Base-by-base conservation (phyloP, 2,888 invertebrate species). In the Macaria notata region DNA sequence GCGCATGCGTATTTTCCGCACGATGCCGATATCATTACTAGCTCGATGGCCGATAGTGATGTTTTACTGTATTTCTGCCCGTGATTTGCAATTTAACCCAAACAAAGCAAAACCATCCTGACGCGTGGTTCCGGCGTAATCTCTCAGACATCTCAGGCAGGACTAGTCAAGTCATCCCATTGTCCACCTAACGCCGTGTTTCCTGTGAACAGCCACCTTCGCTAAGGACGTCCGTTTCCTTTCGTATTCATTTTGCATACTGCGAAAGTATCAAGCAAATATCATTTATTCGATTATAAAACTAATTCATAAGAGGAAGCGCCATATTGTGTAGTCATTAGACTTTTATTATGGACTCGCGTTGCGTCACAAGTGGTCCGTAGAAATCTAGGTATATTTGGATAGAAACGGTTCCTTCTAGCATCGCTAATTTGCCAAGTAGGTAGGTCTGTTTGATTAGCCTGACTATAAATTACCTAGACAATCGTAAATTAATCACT, bases 141-240 rank as follows among this genome's bases (percentile, higher is more conserved):
- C 33, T 36, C 4, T 1, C 4, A 41, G 41, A 61, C 64, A 61
- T 56, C 47, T 64, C 59, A 59, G 63, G 60, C 59, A 59, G 63
- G 60, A 64, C 66, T 19, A 70, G 41, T 46, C 53, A 71, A 76
- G 72, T 73, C 71, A 66, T 61, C 64, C 71, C 71, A 84, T 85
- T 84, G 85, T 86, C 75, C 78, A 68, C 71, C 69, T 70, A 73
- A 65, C 75, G 78, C 69, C 79, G 65, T 66, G 76, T 81, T 86
- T 88, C 86, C 84, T 84, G 81, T 69, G 63, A 75, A 73, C 70
- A 68, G 68, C 66, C 69, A 70, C 73, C 72, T 71, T 74, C 73
- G 66, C 78, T 76, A 75, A 85, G 89, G 89, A 89, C 76, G 76
- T 90, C 89, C 89, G 89, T 79, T 90, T 89, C 89, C 89, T 86